These are phyloP conservation scores for Leptopilina drosophilae DNA, from an alignment of 2,888 invertebrate genomes.

Conservation along the genomic window DNA sequence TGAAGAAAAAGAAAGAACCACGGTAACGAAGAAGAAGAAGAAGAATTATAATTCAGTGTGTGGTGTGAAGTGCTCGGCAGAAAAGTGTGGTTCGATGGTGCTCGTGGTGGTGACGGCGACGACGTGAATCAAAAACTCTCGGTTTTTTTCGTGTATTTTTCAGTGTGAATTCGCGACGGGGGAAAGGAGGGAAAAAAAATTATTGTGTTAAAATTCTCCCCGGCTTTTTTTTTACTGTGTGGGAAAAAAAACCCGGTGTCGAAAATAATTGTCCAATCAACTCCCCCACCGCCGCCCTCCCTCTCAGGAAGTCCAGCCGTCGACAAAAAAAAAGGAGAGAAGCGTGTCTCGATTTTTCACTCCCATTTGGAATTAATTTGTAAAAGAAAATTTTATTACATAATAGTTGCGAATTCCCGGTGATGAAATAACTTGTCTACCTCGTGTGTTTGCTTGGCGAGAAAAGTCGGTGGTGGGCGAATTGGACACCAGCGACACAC, in stretches of 20 bases:
- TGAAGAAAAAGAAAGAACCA: too few species aligned
- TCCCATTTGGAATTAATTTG: not conserved
- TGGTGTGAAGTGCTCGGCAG: constrained; percentile 5
- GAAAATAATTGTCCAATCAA: too few species aligned
- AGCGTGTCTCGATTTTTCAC: too few species aligned
- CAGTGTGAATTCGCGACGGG: constrained; percentile 7
- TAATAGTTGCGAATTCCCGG: constrained; percentile 12
- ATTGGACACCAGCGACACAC: not conserved
- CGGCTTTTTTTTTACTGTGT: not conserved
- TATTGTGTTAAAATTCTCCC: not conserved
- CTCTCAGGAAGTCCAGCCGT: not conserved
- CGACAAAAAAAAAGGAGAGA: not conserved
- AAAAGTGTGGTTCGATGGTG: constrained; percentile 30
- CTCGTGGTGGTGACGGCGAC: constrained; percentile 21
- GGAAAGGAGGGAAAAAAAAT: not conserved
- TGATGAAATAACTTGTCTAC: constrained; percentile 21
- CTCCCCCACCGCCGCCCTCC: not conserved
- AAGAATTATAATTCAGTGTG: not conserved
- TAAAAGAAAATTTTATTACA: constrained; percentile 3
- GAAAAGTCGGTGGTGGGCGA: not conserved
- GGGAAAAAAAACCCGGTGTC: not conserved
- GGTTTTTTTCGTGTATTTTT: not conserved
- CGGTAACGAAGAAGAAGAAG: not conserved
- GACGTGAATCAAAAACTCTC: constrained; percentile 29
- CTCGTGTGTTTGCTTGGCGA: constrained; percentile 13